These are phyloP conservation scores for Pseudochirops cupreus DNA, from an alignment of 2,797 vertebrate genomes.

Conservation along the genomic window DNA sequence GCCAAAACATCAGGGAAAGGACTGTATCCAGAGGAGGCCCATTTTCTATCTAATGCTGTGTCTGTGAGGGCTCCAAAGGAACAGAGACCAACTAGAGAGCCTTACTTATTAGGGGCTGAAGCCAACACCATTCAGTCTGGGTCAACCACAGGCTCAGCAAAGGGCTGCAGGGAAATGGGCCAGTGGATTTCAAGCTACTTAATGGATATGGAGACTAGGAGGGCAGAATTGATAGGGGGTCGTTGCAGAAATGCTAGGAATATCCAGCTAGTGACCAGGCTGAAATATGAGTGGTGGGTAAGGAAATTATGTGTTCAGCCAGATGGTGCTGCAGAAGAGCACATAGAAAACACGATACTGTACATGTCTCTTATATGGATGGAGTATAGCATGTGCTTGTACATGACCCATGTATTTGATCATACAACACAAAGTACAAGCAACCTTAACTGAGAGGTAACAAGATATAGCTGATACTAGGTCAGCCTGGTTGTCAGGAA, in stretches of 20 bases:
- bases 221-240: background rate
- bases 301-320: background rate
- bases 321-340: background rate
- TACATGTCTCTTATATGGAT: background rate
- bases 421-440: background rate
- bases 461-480: background rate
- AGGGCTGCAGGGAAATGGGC: background rate
- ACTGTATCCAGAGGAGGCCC: background rate
- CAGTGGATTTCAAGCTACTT: background rate
- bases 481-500: background rate
- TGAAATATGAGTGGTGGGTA: background rate
- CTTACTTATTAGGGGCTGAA: background rate
- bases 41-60: background rate
- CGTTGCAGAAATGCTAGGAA: background rate
- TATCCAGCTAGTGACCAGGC: background rate
- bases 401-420: background rate
- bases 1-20: background rate
- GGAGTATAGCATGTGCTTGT: background rate
- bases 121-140: background rate
- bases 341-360: background rate
- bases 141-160: background rate
- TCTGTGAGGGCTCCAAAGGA: background rate
- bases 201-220: background rate
- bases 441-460: background rate
- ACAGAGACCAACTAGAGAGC: background rate